Percentiles rank a stretch among this genome's conserved stretches.
Evolutionary conservation across 1,140 invertebrate genomes (phyloP).

Genomic region (Drosophila azteca): DNA sequence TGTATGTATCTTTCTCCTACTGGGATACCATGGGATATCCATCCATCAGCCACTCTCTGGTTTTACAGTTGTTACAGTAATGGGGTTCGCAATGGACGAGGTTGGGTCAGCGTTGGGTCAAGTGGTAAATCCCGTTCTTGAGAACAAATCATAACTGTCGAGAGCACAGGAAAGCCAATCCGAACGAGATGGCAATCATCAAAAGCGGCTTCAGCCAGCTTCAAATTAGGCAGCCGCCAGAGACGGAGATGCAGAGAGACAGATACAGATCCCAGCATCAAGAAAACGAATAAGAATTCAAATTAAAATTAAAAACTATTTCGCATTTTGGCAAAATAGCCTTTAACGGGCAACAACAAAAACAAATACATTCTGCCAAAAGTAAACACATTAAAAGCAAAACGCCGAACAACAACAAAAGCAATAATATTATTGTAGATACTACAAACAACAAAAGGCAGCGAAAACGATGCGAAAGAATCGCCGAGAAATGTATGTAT

Average conservation of each 20-base stretch:
- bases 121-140: conserved; percentile 7
- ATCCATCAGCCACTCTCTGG: conserved; percentile 1
- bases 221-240: conserved; percentile 3
- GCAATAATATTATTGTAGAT: conserved; percentile 15
- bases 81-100: background rate
- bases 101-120: conserved; percentile 9
- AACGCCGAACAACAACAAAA: conserved; percentile 57
- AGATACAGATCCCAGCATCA: conserved; percentile 1
- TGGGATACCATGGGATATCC: no score
- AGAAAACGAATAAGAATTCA: conserved; percentile 65
- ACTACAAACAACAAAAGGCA: conserved; percentile 23
- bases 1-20: no score
- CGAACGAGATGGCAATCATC: conserved; percentile 41
- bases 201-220: conserved; percentile 34
- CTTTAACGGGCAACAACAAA: conserved; percentile 52
- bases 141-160: conserved; percentile 39
- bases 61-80: background rate
- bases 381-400: conserved; percentile 76
- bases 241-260: background rate
- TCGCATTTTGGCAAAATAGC: conserved; percentile 38
- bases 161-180: background rate
- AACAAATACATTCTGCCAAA: conserved; percentile 22
- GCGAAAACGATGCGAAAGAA: conserved; percentile 28
- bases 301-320: conserved; percentile 76
- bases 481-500: conserved; percentile 53